phyloP scores from a whole-genome alignment of 2,888 invertebrate genomes.

The Mythimna loreyi region DNA sequence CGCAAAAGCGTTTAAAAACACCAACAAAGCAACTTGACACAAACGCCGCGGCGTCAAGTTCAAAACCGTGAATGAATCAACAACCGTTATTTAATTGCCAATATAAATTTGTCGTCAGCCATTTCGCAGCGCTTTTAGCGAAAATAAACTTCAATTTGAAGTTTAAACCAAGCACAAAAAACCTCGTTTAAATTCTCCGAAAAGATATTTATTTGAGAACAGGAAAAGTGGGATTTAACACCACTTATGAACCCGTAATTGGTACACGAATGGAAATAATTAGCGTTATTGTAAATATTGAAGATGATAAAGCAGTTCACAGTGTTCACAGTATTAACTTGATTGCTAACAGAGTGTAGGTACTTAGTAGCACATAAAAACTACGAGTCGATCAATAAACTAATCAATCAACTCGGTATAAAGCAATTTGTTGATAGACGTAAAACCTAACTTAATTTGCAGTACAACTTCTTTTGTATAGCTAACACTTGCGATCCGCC shows the following conservation, averaged over 20 bases:
- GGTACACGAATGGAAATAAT: constrained; percentile 35
- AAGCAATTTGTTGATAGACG: background rate
- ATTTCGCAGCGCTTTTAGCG: constrained; percentile 35
- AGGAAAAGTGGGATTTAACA: constrained; percentile 57
- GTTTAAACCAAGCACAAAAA: constrained; percentile 45
- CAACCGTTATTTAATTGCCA: constrained; percentile 64
- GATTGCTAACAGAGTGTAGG: constrained; percentile 6
- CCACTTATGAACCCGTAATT: constrained; percentile 23
- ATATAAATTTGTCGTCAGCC: constrained; percentile 58
- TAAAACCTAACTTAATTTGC: constrained; percentile 1
- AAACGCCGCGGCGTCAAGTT: constrained; percentile 25
- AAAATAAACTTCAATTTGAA: constrained; percentile 57
- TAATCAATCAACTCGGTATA: constrained; percentile 3
- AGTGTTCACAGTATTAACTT: constrained; percentile 5
- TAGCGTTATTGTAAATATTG: constrained; percentile 19
- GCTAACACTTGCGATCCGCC: background rate
- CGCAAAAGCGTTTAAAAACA: constrained; percentile 24
- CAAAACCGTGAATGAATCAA: constrained; percentile 55
- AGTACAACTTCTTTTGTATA: constrained; percentile 7
- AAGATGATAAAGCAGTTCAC: constrained; percentile 15
- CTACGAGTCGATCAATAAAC: constrained; percentile 5
- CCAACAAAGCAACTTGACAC: constrained; percentile 24
- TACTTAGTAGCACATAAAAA: constrained; percentile 27
- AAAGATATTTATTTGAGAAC: constrained; percentile 53
- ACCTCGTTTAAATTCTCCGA: constrained; percentile 47